These are phyloP conservation scores for Lampris incognitus DNA, from an alignment of 2,113 vertebrate genomes.

Conservation along the genomic window DNA sequence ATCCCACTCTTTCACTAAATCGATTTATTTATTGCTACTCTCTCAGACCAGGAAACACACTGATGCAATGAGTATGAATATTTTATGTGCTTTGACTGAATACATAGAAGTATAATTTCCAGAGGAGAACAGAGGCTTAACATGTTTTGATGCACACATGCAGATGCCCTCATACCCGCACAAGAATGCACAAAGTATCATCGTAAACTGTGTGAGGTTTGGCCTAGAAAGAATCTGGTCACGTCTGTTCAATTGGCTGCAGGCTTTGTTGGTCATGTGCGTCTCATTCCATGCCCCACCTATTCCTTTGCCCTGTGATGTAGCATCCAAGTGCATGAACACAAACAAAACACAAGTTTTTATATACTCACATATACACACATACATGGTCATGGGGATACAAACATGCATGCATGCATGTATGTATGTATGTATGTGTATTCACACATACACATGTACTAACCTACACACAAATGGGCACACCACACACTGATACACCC, in stretches of 20 bases:
- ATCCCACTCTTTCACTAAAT: not conserved
- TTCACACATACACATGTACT: not conserved
- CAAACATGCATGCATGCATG: not conserved
- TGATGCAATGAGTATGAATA: not conserved
- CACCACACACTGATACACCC: not conserved
- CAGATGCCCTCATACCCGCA: not conserved
- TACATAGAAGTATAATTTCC: not conserved
- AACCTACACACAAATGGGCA: not conserved
- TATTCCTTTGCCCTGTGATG: slow-evolving; percentile 51
- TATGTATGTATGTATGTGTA: not conserved
- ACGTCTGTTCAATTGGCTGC: slow-evolving; percentile 44
- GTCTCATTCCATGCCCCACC: slow-evolving; percentile 57
- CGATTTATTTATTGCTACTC: not conserved
- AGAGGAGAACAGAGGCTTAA: not conserved
- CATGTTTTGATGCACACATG: not conserved
- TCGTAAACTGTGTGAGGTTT: not conserved
- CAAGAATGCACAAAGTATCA: not conserved
- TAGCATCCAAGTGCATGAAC: slow-evolving; percentile 1
- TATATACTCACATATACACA: no score
- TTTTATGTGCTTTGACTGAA: not conserved
- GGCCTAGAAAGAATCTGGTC: slow-evolving; percentile 29
- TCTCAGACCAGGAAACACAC: not conserved
- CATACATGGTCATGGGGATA: not conserved
- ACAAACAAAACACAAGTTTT: not conserved
- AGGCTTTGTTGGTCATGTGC: slow-evolving; percentile 42